These are phyloP conservation scores for Patella pellucida DNA, from an alignment of 2,888 invertebrate species.

Conservation along the genomic window DNA sequence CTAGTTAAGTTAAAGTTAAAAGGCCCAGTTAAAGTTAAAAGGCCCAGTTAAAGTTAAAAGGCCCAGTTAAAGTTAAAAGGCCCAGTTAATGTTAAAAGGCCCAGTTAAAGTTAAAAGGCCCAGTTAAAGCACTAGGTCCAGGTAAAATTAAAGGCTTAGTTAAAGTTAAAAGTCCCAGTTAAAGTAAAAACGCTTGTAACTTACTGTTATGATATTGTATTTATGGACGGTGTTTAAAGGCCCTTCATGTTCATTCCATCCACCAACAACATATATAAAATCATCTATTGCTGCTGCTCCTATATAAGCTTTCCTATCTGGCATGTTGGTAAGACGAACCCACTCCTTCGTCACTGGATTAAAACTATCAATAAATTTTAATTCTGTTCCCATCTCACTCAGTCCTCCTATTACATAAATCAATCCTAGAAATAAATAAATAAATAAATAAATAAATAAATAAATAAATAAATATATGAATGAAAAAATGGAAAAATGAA, in stretches of 20 bases:
- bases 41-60: no score
- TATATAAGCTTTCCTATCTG: conserved; percentile 87
- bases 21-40: no score
- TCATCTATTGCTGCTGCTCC: conserved; percentile 86
- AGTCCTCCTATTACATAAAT: conserved; percentile 92
- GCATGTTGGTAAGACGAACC: conserved; percentile 83
- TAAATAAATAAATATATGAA: conserved; percentile 12
- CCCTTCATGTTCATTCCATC: conserved; percentile 83
- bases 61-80: no score
- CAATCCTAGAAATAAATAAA: conserved; percentile 75
- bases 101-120: no score
- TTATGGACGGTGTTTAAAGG: conserved; percentile 87
- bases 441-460: not conserved
- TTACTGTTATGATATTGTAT: conserved; percentile 84
- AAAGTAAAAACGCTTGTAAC: conserved; percentile 21
- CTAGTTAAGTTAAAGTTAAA: no score
- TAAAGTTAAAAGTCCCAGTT: no score
- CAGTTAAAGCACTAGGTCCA: no score
- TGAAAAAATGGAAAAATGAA: not conserved
- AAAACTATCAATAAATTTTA: conserved; percentile 62
- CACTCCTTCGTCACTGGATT: conserved; percentile 84
- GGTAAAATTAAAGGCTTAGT: no score
- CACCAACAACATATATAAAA: conserved; percentile 89
- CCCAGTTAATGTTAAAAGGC: no score
- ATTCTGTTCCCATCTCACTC: conserved; percentile 59